Conservation (phyloP, 2,113 vertebrate species). For the Rhinichthys klamathensis region DNA sequence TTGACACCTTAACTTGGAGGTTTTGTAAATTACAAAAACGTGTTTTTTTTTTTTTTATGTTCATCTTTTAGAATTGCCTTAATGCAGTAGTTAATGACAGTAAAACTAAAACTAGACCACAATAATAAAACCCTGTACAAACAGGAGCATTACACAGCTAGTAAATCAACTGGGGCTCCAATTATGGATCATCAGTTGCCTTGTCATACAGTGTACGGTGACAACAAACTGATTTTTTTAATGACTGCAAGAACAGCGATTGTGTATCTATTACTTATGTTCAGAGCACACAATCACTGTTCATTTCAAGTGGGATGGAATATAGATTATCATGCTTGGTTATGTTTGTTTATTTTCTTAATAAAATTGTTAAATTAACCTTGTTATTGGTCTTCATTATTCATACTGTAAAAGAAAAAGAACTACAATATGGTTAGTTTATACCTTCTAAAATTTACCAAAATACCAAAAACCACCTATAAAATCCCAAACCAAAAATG, state of each 20-base stretch:
- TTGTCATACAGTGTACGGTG: neutral
- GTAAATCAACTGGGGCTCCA: neutral
- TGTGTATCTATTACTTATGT: neutral
- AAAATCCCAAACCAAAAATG: neutral
- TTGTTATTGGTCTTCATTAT: slow-evolving; percentile 10
- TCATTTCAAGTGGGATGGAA: neutral
- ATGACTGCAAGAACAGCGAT: slow-evolving; percentile 4
- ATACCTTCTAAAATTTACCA: no score
- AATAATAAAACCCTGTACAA: neutral
- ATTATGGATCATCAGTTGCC: slow-evolving; percentile 28
- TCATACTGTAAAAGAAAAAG: neutral
- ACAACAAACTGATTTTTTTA: neutral
- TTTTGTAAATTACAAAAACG: neutral
- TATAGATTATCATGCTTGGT: neutral
- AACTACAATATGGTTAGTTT: neutral
- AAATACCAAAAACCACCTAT: no score
- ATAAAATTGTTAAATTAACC: slow-evolving; percentile 53
- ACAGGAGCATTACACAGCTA: neutral
- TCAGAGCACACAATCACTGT: neutral
- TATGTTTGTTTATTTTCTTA: slow-evolving; percentile 35
- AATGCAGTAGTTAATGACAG: slow-evolving; percentile 39
- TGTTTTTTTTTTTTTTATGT: slow-evolving; percentile 14
- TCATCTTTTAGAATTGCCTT: slow-evolving; percentile 70
- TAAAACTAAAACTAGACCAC: neutral
- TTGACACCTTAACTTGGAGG: slow-evolving; percentile 2